phyloP scores from a whole-genome alignment of 2,888 invertebrate genomes.

The Lycaena phlaeas region DNA sequence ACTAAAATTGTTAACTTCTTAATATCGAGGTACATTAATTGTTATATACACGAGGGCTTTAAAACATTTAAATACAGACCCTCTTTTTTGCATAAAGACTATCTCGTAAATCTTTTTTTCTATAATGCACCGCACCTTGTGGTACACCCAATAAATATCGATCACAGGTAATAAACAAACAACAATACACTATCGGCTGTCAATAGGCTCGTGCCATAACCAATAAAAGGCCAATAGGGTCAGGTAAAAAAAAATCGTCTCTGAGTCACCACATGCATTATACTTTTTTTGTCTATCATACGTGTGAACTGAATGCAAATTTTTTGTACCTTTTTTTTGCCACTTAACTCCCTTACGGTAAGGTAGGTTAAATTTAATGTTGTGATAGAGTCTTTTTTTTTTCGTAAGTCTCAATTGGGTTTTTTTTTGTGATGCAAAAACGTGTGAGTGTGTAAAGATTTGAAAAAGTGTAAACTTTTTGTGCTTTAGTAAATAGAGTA shows the following conservation, averaged over 20 bases:
- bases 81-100: no score
- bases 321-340: no score
- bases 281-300: constrained; percentile 33
- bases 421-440: constrained; percentile 25
- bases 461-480: not conserved
- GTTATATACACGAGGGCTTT: no score
- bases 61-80: no score
- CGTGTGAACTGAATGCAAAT: constrained; percentile 43
- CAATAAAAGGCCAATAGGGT: constrained; percentile 8
- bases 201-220: constrained; percentile 19
- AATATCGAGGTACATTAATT: no score
- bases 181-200: constrained; percentile 4
- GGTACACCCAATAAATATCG: not conserved
- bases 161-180: not conserved
- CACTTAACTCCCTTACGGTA: constrained; percentile 44
- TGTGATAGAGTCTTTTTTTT: constrained; percentile 31
- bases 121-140: no score
- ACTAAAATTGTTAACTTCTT: no score
- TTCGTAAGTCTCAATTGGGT: constrained; percentile 11
- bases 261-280: constrained; percentile 12
- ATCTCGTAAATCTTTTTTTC: no score
- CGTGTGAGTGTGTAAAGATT: constrained; percentile 26
- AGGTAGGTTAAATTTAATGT: constrained; percentile 37
- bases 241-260: constrained; percentile 9
- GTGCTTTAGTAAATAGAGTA: no score